phyloP scores from a whole-genome alignment of 2,113 vertebrate genomes.

The Perca flavescens region DNA sequence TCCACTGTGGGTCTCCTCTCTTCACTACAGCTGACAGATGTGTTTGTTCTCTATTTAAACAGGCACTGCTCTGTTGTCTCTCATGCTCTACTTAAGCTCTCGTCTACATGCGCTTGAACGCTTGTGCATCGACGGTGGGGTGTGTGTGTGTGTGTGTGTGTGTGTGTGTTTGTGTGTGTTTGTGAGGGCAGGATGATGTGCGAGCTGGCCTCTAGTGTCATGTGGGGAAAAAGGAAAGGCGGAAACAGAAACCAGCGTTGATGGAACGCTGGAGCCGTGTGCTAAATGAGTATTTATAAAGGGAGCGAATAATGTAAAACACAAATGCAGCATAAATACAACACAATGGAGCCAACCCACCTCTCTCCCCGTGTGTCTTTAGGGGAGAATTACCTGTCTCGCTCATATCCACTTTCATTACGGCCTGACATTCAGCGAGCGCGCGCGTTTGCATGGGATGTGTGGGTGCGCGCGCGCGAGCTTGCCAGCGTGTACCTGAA shows the following conservation, averaged over 20 bases:
- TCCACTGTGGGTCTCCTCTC: slow-evolving; percentile 3
- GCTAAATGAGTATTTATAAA: slow-evolving; percentile 52
- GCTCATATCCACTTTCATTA: slow-evolving; percentile 82
- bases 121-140: background rate
- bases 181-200: slow-evolving; percentile 1
- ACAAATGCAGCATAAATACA: slow-evolving; percentile 42
- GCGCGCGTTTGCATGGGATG: background rate
- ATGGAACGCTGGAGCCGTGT: background rate
- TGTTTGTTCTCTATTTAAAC: slow-evolving; percentile 46
- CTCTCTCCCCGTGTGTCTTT: slow-evolving; percentile 40
- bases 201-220: slow-evolving; percentile 20
- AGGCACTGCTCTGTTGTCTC: slow-evolving; percentile 35
- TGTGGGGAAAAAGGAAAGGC: background rate
- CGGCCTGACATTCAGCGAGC: slow-evolving; percentile 80
- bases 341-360: slow-evolving; percentile 30
- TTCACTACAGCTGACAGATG: slow-evolving; percentile 31
- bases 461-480: slow-evolving; percentile 24
- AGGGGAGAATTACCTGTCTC: slow-evolving; percentile 69
- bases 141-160: background rate
- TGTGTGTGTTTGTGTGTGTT: background rate
- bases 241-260: slow-evolving; percentile 42
- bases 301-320: slow-evolving; percentile 50
- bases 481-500: slow-evolving; percentile 65
- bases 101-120: slow-evolving; percentile 25
- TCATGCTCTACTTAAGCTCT: slow-evolving; percentile 62